Conservation (phyloP, 1,140 invertebrate genomes). For the Odontomachus brunneus region DNA sequence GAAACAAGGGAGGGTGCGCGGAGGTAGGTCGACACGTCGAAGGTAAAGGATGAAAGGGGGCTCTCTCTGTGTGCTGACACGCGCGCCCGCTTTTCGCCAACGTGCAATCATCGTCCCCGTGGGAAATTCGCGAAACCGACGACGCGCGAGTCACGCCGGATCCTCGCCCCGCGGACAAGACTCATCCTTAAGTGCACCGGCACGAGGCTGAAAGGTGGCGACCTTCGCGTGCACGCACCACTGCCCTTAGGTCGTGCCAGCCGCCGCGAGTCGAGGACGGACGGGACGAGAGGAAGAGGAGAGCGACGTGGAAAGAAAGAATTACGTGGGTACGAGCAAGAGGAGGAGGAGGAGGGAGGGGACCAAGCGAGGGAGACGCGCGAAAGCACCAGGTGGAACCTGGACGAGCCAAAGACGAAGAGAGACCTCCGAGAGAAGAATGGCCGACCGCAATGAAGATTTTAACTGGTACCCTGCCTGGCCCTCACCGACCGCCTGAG, state of each 20-base stretch:
- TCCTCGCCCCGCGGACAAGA: constrained; percentile 21
- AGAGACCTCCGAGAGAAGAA: constrained; percentile 75
- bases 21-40: constrained; percentile 36
- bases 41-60: constrained; percentile 53
- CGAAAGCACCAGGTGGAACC: constrained; percentile 66
- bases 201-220: constrained; percentile 65
- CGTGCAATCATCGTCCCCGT: constrained; percentile 74
- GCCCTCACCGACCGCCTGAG: constrained; percentile 60
- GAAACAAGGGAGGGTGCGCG: constrained; percentile 15
- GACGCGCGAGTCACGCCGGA: constrained; percentile 24
- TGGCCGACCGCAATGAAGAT: constrained; percentile 84
- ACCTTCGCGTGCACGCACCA: constrained; percentile 71
- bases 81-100: constrained; percentile 65
- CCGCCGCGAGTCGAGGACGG: constrained; percentile 64
- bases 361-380: constrained; percentile 34
- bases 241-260: constrained; percentile 80
- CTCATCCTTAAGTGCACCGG: constrained; percentile 47
- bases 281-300: constrained; percentile 40
- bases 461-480: constrained; percentile 81
- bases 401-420: constrained; percentile 58
- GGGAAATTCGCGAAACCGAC: constrained; percentile 78
- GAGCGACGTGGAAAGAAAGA: constrained; percentile 47
- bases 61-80: background rate
- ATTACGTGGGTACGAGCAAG: constrained; percentile 37
- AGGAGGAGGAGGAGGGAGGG: constrained; percentile 59